phyloP scores from a whole-genome alignment of 2,113 vertebrate genomes.

The Zingel zingel region DNA sequence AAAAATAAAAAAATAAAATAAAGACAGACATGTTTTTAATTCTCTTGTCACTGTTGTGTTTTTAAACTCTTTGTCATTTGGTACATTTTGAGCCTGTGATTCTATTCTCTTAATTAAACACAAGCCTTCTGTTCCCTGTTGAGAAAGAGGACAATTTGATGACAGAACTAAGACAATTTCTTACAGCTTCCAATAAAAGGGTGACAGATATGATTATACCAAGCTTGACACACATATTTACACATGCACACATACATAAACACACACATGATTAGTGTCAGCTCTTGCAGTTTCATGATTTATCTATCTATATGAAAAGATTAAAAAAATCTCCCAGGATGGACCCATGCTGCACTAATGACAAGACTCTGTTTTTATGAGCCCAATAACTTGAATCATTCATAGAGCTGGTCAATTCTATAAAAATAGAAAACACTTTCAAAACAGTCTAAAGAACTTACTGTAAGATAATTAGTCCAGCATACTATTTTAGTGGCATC shows the following conservation, averaged over 20 bases:
- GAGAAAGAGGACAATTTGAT: conserved; percentile 44
- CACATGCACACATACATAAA: background rate
- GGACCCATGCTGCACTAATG: background rate
- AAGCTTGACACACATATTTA: background rate
- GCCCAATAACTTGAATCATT: conserved; percentile 5
- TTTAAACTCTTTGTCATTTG: conserved; percentile 16
- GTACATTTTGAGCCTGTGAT: conserved; percentile 27
- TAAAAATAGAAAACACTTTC: conserved; percentile 4
- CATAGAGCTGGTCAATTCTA: background rate
- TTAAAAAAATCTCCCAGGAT: background rate
- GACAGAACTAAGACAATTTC: conserved; percentile 63
- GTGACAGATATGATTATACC: conserved; percentile 48
- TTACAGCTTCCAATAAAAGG: conserved; percentile 47
- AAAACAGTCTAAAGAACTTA: conserved; percentile 1
- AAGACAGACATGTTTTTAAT: background rate
- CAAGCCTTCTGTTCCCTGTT: conserved; percentile 45
- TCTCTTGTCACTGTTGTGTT: background rate
- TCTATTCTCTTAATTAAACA: conserved; percentile 65
- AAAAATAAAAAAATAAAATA: background rate
- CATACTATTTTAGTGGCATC: conserved; percentile 39
- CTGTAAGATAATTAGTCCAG: conserved; percentile 17
- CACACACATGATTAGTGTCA: background rate
- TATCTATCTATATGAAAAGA: background rate
- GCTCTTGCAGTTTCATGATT: conserved; percentile 1
- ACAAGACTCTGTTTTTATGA: background rate